Evolutionary conservation across 2,888 invertebrate species (phyloP), one percentile per base, ranked within the genome.

Genomic region (Agrilus mali): DNA sequence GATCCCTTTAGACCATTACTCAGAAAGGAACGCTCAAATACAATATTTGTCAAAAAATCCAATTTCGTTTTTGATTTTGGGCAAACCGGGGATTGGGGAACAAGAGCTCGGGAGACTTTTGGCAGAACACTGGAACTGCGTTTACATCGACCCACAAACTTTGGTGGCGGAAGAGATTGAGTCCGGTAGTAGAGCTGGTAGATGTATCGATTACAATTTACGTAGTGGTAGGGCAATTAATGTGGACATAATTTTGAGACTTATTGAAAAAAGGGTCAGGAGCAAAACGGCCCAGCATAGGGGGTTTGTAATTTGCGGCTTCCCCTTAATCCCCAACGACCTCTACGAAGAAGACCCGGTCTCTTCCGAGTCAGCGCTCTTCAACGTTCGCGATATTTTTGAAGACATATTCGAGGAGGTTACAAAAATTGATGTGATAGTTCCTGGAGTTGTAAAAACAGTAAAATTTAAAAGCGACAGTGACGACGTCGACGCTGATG

Each of bases 261-360:
- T 80, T 15, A 58, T 80, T 10, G 66, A 73, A 50, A 63, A 61
- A 40, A 73, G 77, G 54, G 49, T 78, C 2, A 60, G 67, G 38
- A 70, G 70, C 15, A 66, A 70, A 43, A 67, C 69, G 20, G 67
- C 75, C 13, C 58, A 64, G 52, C 75, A 80, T 54, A 66, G 76
- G 55, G 82, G 82, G 7, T 81, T 76, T 66, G 70, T 82, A 3
- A 60, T 82, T 49, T 75, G 77, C 44, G 81, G 79, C 7, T 63
- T 82, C 47, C 82, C 82, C 15, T 58, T 82, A 33, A 67, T 80
- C n/a, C 68, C 72, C 3, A 69, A 71, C 39, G 55, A 61, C 42
- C 46, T 64, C 7, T 60, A 64, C 43, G 56, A 57, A 38, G 66
- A 67, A 44, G 63, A 66, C 44, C 64, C 64, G 0, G 53, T 64